Base-by-base conservation (phyloP, 2,888 invertebrate species). In the Amiota communis region DNA sequence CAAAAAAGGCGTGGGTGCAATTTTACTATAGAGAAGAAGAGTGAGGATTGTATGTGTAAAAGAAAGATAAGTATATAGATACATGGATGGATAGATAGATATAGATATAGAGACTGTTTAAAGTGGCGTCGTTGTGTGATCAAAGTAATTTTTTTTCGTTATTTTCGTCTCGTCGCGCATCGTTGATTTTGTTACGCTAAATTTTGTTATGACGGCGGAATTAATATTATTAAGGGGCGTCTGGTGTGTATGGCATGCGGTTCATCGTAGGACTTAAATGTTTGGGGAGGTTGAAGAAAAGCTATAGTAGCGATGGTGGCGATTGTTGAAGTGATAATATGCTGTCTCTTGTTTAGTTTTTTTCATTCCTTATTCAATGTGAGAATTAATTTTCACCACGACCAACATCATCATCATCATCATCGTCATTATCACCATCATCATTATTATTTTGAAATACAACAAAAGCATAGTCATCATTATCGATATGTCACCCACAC, bases 181-280 rank as follows among this genome's bases (percentile, higher is more conserved):
- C 59, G 53, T 57, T 36, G 36, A 36, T 36, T 36, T 36, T 73
- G 77, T 65, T 76, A 75, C 70, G 77, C 78, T 76, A 78, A 74
- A 78, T 85, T 82, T 80, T 84, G 82, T 83, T 83, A 83, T 83
- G 82, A 83, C 85, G 84, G 82, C 82, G 80, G 82, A 82, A 85
- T 83, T 83, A 83, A 83, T 83, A 80, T 84, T 85, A 85, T 83
- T 83, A 83, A 83, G 85, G 82, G 84, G 75, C 84, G 85, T 78
- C 80, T 80, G 78, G 36, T 36, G 36, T 36, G 36, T 36, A 36
- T 36, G 36, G 36, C 36, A 36, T 36, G 8, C 36, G 36, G 36
- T 36, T 36, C 36, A 6, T 36, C 36, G 36, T 36, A 36, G 36
- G 6, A 36, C 36, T 36, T 2, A 6, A 36, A 36, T 6, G 36